Evolutionary conservation across 2,113 vertebrate species (phyloP).

Genomic region (Hoplias malabaricus): DNA sequence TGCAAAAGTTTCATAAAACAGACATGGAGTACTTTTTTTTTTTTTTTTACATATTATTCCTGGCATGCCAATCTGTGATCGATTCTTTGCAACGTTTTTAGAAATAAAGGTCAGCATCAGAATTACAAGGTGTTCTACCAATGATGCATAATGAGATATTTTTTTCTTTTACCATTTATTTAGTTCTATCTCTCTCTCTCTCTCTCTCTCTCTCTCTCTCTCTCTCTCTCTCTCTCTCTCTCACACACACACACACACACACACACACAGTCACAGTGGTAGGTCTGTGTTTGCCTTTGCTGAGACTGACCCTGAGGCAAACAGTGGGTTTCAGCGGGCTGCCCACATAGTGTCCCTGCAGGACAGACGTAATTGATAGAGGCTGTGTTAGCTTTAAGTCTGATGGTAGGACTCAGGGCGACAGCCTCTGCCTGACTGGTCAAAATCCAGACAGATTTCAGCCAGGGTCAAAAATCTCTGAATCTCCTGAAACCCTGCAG

Average conservation of each 20-base stretch:
- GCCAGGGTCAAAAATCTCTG: not conserved
- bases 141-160: not conserved
- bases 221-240: not conserved
- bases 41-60: too few relatives aligned
- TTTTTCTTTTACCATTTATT: too few relatives aligned
- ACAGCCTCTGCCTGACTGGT: not conserved
- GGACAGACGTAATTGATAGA: conserved; percentile 9
- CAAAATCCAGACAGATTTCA: not conserved
- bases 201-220: not conserved
- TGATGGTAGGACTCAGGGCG: conserved; percentile 19
- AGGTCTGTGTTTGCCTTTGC: conserved; percentile 6
- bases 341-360: not conserved
- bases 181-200: not conserved
- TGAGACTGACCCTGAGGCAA: not conserved
- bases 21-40: too few relatives aligned
- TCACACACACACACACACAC: not conserved
- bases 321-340: not conserved
- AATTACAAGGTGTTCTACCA: not conserved
- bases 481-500: not conserved
- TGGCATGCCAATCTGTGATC: not conserved
- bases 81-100: not conserved
- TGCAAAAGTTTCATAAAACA: not conserved
- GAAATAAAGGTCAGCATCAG: not conserved
- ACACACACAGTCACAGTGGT: not conserved
- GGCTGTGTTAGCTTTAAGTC: conserved; percentile 6